Evolutionary conservation across 2,888 invertebrate genomes (phyloP), one percentile per base, ranked within the genome.

Genomic region (Orthonevra nobilis): DNA sequence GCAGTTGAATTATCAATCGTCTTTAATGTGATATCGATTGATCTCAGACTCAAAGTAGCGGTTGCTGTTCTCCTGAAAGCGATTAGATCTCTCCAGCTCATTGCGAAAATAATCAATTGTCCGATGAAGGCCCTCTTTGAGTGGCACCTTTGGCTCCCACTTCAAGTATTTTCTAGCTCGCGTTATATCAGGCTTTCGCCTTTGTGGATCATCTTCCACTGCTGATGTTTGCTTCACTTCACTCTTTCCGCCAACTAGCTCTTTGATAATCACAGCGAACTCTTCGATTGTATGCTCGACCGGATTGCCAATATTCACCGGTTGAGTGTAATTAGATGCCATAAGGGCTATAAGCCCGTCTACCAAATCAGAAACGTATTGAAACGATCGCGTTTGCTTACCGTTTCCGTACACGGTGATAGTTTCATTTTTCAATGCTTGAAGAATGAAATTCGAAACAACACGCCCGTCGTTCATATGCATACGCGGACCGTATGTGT

Each of bases 401-500:
- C 96, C 96, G 84, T 94, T 94, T 1, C 96, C 96, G 85, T 96
- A 96, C 4, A 97, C 97, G 2, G 98, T 98, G 60, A 99, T 97
- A 2, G 96, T 95, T 86, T 98, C 93, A 87, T 97, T 96, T 86
- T 97, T 96, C 66, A 99, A 89, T 0, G 98, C 97, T 89, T 99
- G 99, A 82, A 99, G 92, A 82, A 99, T 96, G 85, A 99, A 99
- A 90, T 99, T 99, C 9, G 98, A 98, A 0, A 99, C 99, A 0
- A 99, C 98, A 32, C 99, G 91, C 0, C 99, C 99, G 88, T 99
- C 99, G 81, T 98, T 97, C 92, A 97, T 97, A 86, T 98, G 98
- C 99, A 99, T 99, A 83, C 99, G 90, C 0, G 99, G 99, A 0
- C 99, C 99, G 86, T 97, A 99, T 0, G 99, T 99, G 88, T 99